These are phyloP conservation scores for Campylomormyrus numenius DNA, from an alignment of 2,113 vertebrate species.

Conservation along the genomic window DNA sequence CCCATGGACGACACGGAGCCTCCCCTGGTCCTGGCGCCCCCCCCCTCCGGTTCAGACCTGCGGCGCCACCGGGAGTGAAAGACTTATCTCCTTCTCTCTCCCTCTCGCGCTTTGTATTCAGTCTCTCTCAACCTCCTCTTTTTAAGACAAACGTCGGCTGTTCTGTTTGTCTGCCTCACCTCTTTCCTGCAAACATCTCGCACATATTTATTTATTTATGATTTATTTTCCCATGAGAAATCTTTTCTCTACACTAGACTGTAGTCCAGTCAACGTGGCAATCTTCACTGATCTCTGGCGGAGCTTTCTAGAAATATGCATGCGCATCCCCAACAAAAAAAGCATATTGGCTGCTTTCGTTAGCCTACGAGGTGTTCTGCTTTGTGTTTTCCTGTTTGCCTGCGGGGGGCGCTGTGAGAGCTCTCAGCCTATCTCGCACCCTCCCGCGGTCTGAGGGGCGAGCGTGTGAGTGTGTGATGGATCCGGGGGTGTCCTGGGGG, in stretches of 20 bases:
- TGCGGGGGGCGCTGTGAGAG: not conserved
- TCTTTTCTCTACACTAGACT: not conserved
- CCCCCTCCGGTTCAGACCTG: conserved; percentile 46
- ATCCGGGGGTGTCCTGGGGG: not conserved
- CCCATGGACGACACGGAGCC: conserved; percentile 80
- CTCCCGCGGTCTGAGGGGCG: not conserved
- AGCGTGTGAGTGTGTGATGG: not conserved
- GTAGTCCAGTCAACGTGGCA: not conserved
- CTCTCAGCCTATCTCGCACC: not conserved
- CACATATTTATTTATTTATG: conserved; percentile 6
- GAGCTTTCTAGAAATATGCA: conserved; percentile 18
- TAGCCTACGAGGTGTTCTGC: not conserved
- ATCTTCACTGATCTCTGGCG: not conserved
- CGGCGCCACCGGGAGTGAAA: conserved; percentile 53
- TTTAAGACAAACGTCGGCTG: not conserved
- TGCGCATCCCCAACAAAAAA: not conserved
- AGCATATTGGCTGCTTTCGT: not conserved
- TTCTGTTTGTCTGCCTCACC: conserved; percentile 33
- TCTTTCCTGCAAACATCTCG: conserved; percentile 1
- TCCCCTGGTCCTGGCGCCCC: conserved; percentile 55
- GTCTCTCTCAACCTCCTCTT: not conserved
- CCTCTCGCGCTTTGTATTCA: not conserved
- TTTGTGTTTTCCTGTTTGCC: not conserved
- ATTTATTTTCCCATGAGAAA: not conserved
- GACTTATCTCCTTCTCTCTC: not conserved